Evolutionary conservation across 2,113 vertebrate species (phyloP).

Genomic region (Plecotus auritus): DNA sequence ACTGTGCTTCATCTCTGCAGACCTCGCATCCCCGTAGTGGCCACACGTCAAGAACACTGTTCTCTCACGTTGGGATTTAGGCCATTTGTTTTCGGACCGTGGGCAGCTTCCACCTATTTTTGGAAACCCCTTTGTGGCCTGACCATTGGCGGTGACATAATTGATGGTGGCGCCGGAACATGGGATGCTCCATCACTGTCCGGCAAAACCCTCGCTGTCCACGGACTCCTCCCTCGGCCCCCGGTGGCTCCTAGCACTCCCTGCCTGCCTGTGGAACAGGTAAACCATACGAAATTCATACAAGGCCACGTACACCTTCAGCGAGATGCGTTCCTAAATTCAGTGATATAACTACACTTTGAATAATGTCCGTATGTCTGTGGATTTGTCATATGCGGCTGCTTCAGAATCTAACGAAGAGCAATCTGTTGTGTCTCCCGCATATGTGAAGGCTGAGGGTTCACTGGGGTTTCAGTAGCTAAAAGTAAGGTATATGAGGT

Average conservation of each 20-base stretch:
- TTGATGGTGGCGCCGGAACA: conserved; percentile 88
- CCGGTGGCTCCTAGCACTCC: background rate
- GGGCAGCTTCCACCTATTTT: conserved; percentile 88
- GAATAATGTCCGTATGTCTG: background rate
- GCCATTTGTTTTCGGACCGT: conserved; percentile 89
- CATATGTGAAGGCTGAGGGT: background rate
- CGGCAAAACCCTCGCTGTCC: conserved; percentile 82
- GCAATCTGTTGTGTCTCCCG: background rate
- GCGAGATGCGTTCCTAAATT: background rate
- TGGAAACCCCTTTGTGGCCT: conserved; percentile 88
- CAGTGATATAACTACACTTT: background rate
- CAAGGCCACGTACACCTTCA: conserved; percentile 33
- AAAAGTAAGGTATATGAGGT: background rate
- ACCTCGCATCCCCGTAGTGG: conserved; percentile 72
- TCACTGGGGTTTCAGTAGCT: background rate
- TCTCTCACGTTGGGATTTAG: conserved; percentile 86
- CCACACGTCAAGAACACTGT: conserved; percentile 84
- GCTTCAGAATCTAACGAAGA: background rate
- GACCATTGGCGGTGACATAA: conserved; percentile 86
- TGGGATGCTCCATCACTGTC: conserved; percentile 91
- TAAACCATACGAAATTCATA: conserved; percentile 30
- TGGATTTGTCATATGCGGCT: background rate
- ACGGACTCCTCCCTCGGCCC: conserved; percentile 45
- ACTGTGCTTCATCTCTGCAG: conserved; percentile 79
- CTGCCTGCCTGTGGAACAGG: conserved; percentile 29